Base-by-base conservation (phyloP, 1,140 invertebrate genomes). In the Platyscapa corneri region DNA sequence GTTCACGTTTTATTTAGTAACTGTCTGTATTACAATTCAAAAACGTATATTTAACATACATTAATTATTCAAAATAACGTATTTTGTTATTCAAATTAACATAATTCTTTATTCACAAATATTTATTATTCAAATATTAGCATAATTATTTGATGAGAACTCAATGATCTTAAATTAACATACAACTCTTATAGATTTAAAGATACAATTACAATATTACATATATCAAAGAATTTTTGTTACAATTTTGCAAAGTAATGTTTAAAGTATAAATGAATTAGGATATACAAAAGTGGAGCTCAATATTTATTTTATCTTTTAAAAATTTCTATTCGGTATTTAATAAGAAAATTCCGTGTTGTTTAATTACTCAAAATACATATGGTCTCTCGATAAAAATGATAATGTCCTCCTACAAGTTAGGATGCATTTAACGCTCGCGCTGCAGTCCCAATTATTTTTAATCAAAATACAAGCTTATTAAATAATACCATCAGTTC, bases 381-480 rank as follows among this genome's bases (percentile, higher is more conserved):
- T 0, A 16, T 10, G 37, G 20, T 74, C 12, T 1, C 2, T 27
- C 3, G 5, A 64, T 32, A 81, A 46, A 65, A 67, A 39, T 81
- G 5, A n/a, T n/a, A 81, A 81, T 46, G 46, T 14, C 37, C n/a
- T 67, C 14, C 64, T 46, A 3, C 67, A 81, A 81, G n/a, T 18
- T 46, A 23, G 18, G 65, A 10, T 65, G 65, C 65, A 80, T 70
- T 20, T 34, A 39, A 70, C 12, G 23, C 39, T 18, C 79, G 39
- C 37, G 8, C 72, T 27, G 72, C 72, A 75, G 42, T 75, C 23
- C 39, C 79, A 81, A 81, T 81, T 81, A 70, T 81, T 81, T 81
- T 81, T 39, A 81, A 81, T 81, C 37, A 39, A 39, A 81, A 30
- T 60, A 49, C 32, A 27, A 27, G 32, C 46, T 82, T 82, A 72